phyloP scores from a whole-genome alignment of 2,113 vertebrate species.

The Hylia prasina region DNA sequence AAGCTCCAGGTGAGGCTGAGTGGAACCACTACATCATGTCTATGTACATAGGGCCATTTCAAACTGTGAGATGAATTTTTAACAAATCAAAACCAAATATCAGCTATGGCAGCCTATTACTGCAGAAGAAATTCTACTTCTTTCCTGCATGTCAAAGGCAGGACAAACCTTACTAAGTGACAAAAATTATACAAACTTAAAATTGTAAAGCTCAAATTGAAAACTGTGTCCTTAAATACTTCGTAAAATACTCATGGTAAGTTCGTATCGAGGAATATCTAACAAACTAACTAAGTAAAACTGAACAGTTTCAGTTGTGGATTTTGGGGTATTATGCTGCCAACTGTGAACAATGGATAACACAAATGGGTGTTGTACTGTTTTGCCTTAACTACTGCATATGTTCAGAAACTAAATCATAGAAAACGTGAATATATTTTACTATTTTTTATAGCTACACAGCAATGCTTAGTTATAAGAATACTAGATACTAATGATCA shows the following conservation, averaged over 20 bases:
- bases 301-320: background rate
- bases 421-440: background rate
- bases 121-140: conserved; percentile 19
- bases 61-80: background rate
- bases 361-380: background rate
- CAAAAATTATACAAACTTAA: conserved; percentile 4
- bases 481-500: background rate
- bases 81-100: background rate
- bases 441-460: background rate
- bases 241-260: background rate
- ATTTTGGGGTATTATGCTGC: background rate
- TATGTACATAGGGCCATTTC: background rate
- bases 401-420: background rate
- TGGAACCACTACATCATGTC: too few species aligned
- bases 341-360: background rate
- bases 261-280: background rate
- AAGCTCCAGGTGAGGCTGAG: background rate
- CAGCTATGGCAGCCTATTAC: background rate
- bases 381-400: background rate
- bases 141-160: background rate
- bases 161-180: background rate
- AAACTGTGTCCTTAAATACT: background rate
- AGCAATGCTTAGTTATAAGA: background rate
- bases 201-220: background rate
- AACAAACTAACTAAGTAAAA: background rate